These are phyloP conservation scores for Lepus oiostolus DNA, from an alignment of 2,797 vertebrate genomes.

Conservation along the genomic window DNA sequence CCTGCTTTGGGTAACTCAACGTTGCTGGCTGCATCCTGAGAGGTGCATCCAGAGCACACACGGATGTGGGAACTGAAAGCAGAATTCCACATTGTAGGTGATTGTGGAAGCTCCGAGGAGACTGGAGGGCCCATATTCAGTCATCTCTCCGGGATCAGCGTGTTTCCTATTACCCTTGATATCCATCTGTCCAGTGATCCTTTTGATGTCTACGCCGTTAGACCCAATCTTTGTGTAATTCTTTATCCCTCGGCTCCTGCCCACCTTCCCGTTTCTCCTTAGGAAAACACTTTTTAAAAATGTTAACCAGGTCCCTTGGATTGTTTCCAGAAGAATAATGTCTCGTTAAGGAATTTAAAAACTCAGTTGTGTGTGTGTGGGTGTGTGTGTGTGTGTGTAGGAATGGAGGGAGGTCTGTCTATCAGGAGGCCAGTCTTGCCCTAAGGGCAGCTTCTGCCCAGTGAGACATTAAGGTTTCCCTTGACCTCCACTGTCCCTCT, in stretches of 20 bases:
- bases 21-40: conserved; percentile 70
- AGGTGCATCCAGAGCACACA: conserved; percentile 83
- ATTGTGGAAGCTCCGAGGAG: conserved; percentile 84
- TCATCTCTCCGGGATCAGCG: conserved; percentile 82
- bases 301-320: conserved; percentile 84
- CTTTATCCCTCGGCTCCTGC: conserved; percentile 73
- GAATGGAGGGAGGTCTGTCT: neutral
- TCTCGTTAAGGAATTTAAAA: conserved; percentile 69
- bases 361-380: neutral
- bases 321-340: conserved; percentile 76
- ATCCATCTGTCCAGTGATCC: conserved; percentile 86
- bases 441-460: conserved; percentile 22
- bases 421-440: conserved; percentile 18
- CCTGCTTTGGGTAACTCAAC: conserved; percentile 78
- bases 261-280: conserved; percentile 75
- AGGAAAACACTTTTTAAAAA: conserved; percentile 85
- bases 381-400: too few species aligned
- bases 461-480: conserved; percentile 29
- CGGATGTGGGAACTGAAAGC: conserved; percentile 84
- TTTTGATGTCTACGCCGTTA: conserved; percentile 87
- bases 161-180: conserved; percentile 88
- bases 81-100: conserved; percentile 86
- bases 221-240: conserved; percentile 89
- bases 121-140: conserved; percentile 82
- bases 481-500: neutral